Base-by-base conservation (phyloP, 2,888 invertebrate species). In the Elaeidobius kamerunicus region DNA sequence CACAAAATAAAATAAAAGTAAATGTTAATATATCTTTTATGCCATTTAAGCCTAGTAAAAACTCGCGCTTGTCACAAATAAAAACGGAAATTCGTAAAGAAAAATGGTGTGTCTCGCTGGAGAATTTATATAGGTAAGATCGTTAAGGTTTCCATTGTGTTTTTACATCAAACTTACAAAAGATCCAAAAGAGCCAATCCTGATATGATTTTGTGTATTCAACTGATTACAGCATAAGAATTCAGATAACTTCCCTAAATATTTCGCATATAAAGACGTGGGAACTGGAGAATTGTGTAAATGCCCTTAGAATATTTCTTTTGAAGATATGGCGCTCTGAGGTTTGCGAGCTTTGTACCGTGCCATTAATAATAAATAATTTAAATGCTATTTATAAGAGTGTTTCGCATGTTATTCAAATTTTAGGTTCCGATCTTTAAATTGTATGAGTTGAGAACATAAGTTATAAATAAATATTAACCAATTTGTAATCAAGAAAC, bases 151-250 rank as follows among this genome's bases (percentile, higher is more conserved):
- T 20, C 54, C 49, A 51, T 55, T 55, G 55, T 55, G 36, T 51
- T 51, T 43, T 27, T 47, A 50, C 50, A 51, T 49, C 51, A 41
- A 40, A 43, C 41, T 55, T 39, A 51, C 55, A 55, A 46, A 51
- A 35, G 43, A 42, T 14, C 43, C 42, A 42, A 43, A 46, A 45
- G 46, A 50, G 35, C 55, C 46, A 42, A 55, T 51, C 41, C 46
- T 42, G 50, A 51, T 55, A 55, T 55, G 55, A 55, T 55, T 55
- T 55, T 55, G 46, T 55, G 45, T 45, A 45, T 55, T 51, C 50
- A 55, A 55, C 46, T 55, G 51, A 51, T 51, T 55, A 51, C 46
- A 42, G 30, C 19, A 43, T 39, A 41, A 39, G 51, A 55, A 50
- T 51, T 55, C 36, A 51, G 51, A 51, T 45, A 46, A 50, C 38